phyloP scores from a whole-genome alignment of 2,797 vertebrate genomes.

The Lerista edwardsae region DNA sequence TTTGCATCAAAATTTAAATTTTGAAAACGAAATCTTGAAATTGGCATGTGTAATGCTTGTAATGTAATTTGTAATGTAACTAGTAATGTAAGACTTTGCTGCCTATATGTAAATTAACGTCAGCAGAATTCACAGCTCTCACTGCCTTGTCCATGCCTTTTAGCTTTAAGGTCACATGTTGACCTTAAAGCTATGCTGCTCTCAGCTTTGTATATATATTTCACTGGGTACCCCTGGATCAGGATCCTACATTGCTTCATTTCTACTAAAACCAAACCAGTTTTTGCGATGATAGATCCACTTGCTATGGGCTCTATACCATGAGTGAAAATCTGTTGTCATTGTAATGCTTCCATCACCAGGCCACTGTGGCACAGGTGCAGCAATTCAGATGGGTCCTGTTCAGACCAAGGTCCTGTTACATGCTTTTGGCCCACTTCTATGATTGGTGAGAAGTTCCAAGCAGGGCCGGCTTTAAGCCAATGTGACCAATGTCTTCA shows the following conservation, averaged over 20 bases:
- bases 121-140: not conserved
- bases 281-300: fast-evolving
- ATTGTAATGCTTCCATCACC: conserved; percentile 18
- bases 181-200: not conserved
- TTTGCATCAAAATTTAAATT: not conserved
- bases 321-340: conserved; percentile 14
- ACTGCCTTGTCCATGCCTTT: not conserved
- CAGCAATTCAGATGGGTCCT: conserved; percentile 53
- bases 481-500: no score
- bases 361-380: conserved; percentile 53
- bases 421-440: no score
- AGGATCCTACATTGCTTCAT: fast-evolving
- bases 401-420: conserved; percentile 65
- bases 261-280: not conserved
- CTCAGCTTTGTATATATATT: not conserved
- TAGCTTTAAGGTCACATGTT: not conserved
- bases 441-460: no score
- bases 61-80: not conserved
- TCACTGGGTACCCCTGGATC: fast-evolving
- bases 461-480: no score
- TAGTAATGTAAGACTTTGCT: no score
- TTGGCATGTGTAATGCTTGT: not conserved
- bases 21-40: not conserved
- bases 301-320: not conserved
- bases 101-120: not conserved